These are phyloP conservation scores for Austrofundulus limnaeus DNA, from an alignment of 2,113 vertebrate species.

Conservation along the genomic window DNA sequence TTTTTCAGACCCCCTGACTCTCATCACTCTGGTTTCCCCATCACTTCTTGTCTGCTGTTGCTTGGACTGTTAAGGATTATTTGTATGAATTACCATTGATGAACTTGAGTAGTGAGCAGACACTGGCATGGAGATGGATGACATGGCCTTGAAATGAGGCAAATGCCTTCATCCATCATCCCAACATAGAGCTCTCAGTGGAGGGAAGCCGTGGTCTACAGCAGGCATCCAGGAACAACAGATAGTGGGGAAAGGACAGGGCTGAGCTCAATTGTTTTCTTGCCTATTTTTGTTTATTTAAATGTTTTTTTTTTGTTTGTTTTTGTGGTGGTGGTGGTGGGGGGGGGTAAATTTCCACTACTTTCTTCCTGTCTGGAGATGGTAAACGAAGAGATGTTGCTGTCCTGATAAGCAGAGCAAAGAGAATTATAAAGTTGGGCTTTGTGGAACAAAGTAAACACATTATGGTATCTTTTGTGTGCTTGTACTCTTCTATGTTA, in stretches of 20 bases:
- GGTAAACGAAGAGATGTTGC: conserved; percentile 49
- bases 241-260: conserved; percentile 57
- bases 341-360: conserved; percentile 59
- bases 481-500: conserved; percentile 1
- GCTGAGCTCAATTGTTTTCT: conserved; percentile 36
- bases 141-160: conserved; percentile 68
- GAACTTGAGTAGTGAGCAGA: conserved; percentile 57
- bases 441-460: conserved; percentile 10
- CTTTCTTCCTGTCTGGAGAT: conserved; percentile 41
- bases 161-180: conserved; percentile 77
- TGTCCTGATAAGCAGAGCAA: conserved; percentile 22
- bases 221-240: conserved; percentile 64
- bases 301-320: conserved; percentile 55
- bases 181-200: conserved; percentile 64
- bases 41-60: conserved; percentile 19
- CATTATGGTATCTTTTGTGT: conserved; percentile 3
- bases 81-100: conserved; percentile 68
- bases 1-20: background rate
- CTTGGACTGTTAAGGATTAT: conserved; percentile 57
- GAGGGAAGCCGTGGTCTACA: conserved; percentile 61
- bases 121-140: conserved; percentile 49
- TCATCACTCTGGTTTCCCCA: background rate
- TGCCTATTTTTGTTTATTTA: conserved; percentile 42
- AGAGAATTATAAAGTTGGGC: conserved; percentile 26
- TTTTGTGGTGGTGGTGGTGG: no score